Evolutionary conservation across 2,113 vertebrate species (phyloP), one percentile per base, ranked within the genome.

Genomic region (Dunckerocampus dactyliophorus): DNA sequence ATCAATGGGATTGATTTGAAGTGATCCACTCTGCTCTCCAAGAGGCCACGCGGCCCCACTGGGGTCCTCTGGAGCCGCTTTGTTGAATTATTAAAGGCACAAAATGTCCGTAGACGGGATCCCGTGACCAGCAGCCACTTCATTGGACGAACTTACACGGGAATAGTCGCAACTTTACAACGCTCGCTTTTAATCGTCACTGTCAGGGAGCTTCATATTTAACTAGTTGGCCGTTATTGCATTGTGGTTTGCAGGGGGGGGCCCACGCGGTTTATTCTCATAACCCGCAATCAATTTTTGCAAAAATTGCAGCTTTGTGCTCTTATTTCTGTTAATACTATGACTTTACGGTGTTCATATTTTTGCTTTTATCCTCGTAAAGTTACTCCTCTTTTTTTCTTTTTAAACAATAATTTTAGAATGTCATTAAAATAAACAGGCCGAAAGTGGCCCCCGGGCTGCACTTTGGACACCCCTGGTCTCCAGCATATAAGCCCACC

Each of bases 1-100:
- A 65, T 67, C 48, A 49, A 55, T 16, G 17, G 17, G 39, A 49
- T 22, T 47, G 48, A 68, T 72, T 53, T 50, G 59, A 52, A 64
- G 28, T 55, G 10, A 64, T 59, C 71, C 55, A 46, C 17, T 51
- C 43, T 68, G 61, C 50, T 56, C 53, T 55, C 53, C 53, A 37
- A 42, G 54, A 34, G 52, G 31, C 31, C 13, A 55, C 28, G 17
- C 3, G 52, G 54, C 54, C 42, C 21, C 37, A 15, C 54, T 42
- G 37, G 28, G 20, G 37, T 13, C 12, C 31, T 37, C 31, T 39
- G 28, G 37, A 55, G n/a, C 19, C 31, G 53, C 31, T 37, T 42
- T 56, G 54, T 42, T 56, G 37, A 56, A 56, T 56, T 56, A 22
- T 56, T 56, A 43, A 56, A 56, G 7, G 37, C 34, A 21, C 54